A percentile compares a stretch with the other conserved stretches of the same genome.
Conservation (phyloP, 1,140 invertebrate genomes). For the Choristoneura fumiferana region DNA sequence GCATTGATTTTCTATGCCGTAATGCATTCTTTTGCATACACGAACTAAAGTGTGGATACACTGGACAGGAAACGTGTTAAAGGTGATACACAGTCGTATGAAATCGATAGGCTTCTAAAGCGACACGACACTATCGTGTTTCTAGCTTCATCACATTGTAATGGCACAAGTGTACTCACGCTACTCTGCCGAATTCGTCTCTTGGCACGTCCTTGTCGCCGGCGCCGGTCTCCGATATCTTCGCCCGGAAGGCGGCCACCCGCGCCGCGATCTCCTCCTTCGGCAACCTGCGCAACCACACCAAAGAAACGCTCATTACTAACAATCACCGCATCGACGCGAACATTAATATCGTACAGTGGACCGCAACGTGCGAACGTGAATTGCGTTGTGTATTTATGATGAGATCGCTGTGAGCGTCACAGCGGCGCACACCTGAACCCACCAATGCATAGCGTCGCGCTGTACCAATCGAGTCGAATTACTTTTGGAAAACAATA, state of each 20-base stretch:
- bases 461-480: slow-evolving; percentile 52
- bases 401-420: slow-evolving; percentile 39
- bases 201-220: slow-evolving; percentile 79
- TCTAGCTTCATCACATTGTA: too few species aligned
- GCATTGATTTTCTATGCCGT: too few species aligned
- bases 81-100: too few species aligned
- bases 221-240: slow-evolving; percentile 84
- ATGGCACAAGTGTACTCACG: slow-evolving; percentile 84
- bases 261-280: slow-evolving; percentile 89
- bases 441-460: slow-evolving; percentile 68
- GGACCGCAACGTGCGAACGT: slow-evolving; percentile 35
- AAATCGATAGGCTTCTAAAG: too few species aligned
- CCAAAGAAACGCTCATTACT: slow-evolving; percentile 68
- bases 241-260: slow-evolving; percentile 88
- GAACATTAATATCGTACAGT: neutral
- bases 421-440: slow-evolving; percentile 41
- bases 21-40: too few species aligned
- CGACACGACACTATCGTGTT: too few species aligned
- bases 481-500: slow-evolving; percentile 72
- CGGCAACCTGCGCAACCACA: slow-evolving; percentile 82
- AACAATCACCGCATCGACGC: too few species aligned
- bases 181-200: slow-evolving; percentile 87
- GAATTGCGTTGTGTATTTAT: slow-evolving; percentile 45
- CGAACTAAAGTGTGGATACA: too few species aligned
- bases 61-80: too few species aligned